Base-by-base conservation (phyloP, 2,113 vertebrate genomes). In the Ardeotis arabs region DNA sequence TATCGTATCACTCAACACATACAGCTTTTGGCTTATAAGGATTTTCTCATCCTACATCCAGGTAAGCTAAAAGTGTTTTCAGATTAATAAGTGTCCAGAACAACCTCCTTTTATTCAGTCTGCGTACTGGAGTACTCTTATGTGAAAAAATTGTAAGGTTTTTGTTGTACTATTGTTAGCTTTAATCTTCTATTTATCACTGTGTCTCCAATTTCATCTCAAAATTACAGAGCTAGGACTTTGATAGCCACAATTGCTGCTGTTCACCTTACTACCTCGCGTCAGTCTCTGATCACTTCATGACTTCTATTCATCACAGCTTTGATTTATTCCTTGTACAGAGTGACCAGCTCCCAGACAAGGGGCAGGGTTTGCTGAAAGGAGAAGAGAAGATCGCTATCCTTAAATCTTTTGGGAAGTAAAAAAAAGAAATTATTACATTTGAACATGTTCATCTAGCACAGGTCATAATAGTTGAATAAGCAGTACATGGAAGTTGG, bases 101-200 rank as follows among this genome's bases (percentile, higher is more conserved):
- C 23, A 58, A 69, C 55, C 44, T 80, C 13, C 5, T 87, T 84
- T 77, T 68, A 77, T 75, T 94, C 63, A 62, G 35, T 60, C 67
- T 70, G 6, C 20, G 35, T 56, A 89, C 56, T 27, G 33, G 29
- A n/a, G 14, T 39, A 25, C 56, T 84, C 66, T 58, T 50, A 56
- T 37, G 5, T 2, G 27, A 37, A 50, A 79, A 63, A 70, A 15
- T 2, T 4, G 29, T 80, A 88, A 87, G 62, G 41, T 67, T 96
- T 97, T 90, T 14, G 18, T 78, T 76, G 33, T 59, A 69, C 52
- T 86, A 59, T 64, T 87, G 69, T 78, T 95, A 89, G 79, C 55
- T 95, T 97, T 95, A 83, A 60, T 91, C 93, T 97, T 92, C 19
- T 84, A 94, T 94, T 95, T 97, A 95, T 87, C 85, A 59, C 62